Evolutionary conservation across 2,888 invertebrate species (phyloP).

Genomic region (Tachina fera): DNA sequence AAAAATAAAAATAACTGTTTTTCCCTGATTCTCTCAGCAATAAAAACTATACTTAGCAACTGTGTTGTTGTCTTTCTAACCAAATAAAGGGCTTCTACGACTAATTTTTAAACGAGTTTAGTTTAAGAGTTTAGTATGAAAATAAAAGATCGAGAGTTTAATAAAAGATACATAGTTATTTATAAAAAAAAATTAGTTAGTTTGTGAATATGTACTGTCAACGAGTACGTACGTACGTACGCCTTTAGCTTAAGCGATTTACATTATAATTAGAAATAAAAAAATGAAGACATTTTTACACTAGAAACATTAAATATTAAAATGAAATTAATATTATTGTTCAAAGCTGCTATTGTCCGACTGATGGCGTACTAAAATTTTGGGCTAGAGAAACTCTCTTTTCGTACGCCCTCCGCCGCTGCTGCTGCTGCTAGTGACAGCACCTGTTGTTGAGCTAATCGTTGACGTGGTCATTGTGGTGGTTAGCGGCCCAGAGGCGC

Average conservation of each 20-base stretch:
- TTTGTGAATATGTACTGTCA: neutral
- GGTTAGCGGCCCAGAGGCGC: conserved; percentile 42
- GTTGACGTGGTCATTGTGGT: conserved; percentile 63
- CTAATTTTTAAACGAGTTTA: neutral
- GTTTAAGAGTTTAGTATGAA: neutral
- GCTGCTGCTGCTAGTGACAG: conserved; percentile 69
- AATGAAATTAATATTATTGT: conserved; percentile 70
- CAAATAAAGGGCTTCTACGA: neutral
- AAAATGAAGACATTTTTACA: conserved; percentile 37
- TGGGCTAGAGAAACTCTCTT: conserved; percentile 83
- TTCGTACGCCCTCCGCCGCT: conserved; percentile 77
- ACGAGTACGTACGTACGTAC: conserved; percentile 30
- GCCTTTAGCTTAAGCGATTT: conserved; percentile 71
- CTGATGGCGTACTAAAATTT: conserved; percentile 82
- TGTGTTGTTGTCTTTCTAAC: neutral
- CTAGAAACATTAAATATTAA: neutral
- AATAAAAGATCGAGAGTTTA: neutral
- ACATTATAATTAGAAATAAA: conserved; percentile 38
- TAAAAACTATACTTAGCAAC: neutral
- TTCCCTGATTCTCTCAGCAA: no score
- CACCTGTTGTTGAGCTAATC: conserved; percentile 55
- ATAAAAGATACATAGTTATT: neutral
- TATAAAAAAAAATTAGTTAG: neutral
- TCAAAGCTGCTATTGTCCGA: conserved; percentile 79
- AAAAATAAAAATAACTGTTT: no score